phyloP scores from a whole-genome alignment of 2,888 invertebrate species.

The Nomada ruficornis region DNA sequence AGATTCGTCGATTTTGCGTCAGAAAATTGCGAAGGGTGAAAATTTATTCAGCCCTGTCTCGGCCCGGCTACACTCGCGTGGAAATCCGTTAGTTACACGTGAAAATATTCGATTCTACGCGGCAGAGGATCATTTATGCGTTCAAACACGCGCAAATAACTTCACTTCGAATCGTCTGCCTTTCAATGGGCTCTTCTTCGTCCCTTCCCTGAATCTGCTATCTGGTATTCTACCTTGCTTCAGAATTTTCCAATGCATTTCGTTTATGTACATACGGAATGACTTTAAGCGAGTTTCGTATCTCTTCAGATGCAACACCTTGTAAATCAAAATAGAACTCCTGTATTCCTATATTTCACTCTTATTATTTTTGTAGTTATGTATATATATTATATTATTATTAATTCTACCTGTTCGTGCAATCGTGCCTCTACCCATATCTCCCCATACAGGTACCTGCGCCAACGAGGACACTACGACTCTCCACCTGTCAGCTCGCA shows the following conservation, averaged over 20 bases:
- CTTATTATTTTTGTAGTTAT: no score
- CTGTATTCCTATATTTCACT: no score
- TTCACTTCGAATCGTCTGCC: conserved; percentile 16
- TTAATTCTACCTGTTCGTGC: no score
- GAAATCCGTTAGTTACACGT: conserved; percentile 64
- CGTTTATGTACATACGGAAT: not conserved
- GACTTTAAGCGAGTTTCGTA: no score
- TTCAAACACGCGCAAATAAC: conserved; percentile 26
- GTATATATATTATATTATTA: no score
- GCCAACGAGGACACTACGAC: no score
- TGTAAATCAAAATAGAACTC: no score
- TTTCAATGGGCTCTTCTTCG: not conserved
- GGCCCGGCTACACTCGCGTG: conserved; percentile 52
- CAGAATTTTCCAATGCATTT: not conserved
- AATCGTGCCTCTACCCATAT: no score
- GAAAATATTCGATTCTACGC: conserved; percentile 25
- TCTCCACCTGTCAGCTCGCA: no score
- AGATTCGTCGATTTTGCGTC: conserved; percentile 62
- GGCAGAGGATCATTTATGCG: conserved; percentile 29
- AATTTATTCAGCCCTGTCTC: conserved; percentile 63
- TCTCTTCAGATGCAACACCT: no score
- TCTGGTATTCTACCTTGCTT: not conserved
- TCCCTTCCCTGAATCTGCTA: not conserved
- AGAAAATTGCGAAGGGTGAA: conserved; percentile 72
- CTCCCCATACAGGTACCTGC: no score